Conservation (phyloP, 2,113 vertebrate species). For the Bombycilla garrulus region DNA sequence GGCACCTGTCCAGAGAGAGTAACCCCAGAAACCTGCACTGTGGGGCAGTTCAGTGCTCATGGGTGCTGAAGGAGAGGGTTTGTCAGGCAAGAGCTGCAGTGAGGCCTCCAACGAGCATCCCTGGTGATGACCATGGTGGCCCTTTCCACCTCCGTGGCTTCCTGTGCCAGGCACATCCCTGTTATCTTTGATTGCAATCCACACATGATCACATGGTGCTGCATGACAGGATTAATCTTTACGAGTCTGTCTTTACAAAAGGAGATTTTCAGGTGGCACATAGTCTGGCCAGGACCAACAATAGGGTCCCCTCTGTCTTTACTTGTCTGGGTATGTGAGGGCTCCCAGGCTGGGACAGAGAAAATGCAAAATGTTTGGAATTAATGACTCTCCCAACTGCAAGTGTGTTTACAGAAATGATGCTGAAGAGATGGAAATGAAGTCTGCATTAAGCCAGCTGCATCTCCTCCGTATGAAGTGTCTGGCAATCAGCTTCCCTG, state of each 20-base stretch:
- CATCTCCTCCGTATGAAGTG: not conserved
- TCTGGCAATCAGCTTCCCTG: not conserved
- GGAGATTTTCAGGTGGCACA: not conserved
- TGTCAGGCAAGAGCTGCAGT: not conserved
- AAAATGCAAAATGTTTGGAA: not conserved
- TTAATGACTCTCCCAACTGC: not conserved
- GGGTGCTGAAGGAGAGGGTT: not conserved
- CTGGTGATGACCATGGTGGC: not conserved
- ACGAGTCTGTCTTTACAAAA: not conserved
- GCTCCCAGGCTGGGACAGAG: not conserved
- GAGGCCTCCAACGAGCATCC: fast-evolving
- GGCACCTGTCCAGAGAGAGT: not conserved
- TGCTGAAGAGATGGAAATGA: not conserved
- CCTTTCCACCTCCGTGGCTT: not conserved
- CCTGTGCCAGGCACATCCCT: not conserved
- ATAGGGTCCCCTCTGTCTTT: fast-evolving
- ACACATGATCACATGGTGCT: not conserved
- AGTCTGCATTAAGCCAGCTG: not conserved
- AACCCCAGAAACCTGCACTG: not conserved
- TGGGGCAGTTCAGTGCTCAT: fast-evolving
- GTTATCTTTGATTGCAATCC: not conserved
- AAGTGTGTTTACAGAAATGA: not conserved
- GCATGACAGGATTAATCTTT: not conserved
- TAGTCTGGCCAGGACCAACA: not conserved
- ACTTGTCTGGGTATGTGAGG: not conserved